These are phyloP conservation scores for Dinothrombium tinctorium DNA, from an alignment of 1,140 invertebrate genomes.

Conservation along the genomic window DNA sequence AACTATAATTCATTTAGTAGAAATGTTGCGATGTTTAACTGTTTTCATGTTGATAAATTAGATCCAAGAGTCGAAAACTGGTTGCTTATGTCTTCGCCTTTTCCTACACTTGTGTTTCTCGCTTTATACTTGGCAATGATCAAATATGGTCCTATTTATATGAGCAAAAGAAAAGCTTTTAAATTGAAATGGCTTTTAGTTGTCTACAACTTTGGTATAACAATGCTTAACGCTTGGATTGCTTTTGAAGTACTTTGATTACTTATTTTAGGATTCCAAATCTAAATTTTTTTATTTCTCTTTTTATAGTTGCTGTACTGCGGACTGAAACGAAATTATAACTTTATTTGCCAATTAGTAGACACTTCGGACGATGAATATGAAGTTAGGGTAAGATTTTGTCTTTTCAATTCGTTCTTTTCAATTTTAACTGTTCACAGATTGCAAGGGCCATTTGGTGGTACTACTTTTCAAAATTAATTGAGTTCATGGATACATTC, in stretches of 20 bases:
- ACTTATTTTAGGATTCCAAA: neutral
- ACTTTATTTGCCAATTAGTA: constrained; percentile 68
- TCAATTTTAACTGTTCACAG: no score
- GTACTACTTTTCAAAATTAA: constrained; percentile 24
- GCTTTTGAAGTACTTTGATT: constrained; percentile 17
- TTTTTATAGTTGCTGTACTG: constrained; percentile 38
- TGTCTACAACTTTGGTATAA: constrained; percentile 25
- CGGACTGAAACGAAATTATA: constrained; percentile 51
- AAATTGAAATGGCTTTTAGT: constrained; percentile 20
- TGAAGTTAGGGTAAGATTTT: no score
- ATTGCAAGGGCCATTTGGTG: no score
- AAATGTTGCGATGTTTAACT: no score
- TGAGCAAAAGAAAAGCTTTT: constrained; percentile 19
- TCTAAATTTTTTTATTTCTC: constrained; percentile 7
- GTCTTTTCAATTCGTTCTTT: no score
- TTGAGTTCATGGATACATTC: constrained; percentile 26
- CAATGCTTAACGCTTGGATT: constrained; percentile 22
- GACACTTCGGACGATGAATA: constrained; percentile 48
- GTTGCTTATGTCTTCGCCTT: no score
- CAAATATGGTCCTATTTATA: neutral
- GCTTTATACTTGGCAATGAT: no score
- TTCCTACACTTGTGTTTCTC: no score
- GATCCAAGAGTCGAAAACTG: no score
- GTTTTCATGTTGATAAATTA: no score
- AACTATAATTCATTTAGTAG: no score